Percentiles rank a stretch among this genome's conserved stretches.
phyloP scores from a whole-genome alignment of 2,888 invertebrate species.

The Phalera bucephala region DNA sequence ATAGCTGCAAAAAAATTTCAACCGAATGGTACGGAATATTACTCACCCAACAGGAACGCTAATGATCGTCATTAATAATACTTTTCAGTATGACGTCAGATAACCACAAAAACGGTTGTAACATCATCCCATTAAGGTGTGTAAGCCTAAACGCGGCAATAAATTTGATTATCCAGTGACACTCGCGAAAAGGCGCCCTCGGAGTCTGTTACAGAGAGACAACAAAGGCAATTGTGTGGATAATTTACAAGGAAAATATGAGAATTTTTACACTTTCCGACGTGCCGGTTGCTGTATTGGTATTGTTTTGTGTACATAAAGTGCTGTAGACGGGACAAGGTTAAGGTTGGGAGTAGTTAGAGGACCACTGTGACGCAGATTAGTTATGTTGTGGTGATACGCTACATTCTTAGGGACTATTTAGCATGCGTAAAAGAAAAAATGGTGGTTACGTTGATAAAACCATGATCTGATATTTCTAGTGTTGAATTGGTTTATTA shows the following conservation, averaged over 20 bases:
- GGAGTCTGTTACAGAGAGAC: neutral
- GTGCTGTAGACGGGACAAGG: no score
- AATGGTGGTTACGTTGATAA: no score
- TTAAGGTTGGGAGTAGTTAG: no score
- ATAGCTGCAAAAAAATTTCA: no score
- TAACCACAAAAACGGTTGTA: neutral
- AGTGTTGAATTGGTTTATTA: no score
- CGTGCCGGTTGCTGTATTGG: neutral
- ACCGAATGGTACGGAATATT: no score
- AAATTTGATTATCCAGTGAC: neutral
- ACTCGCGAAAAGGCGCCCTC: neutral
- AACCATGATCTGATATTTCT: no score
- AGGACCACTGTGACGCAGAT: no score
- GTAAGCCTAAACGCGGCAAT: neutral
- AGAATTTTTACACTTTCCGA: neutral
- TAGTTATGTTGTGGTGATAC: no score
- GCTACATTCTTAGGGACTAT: no score
- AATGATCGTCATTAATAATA: neutral
- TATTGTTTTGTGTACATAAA: neutral
- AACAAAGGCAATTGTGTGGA: neutral
- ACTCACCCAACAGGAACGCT: no score
- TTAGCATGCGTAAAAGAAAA: no score
- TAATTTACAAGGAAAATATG: neutral
- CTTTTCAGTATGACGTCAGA: neutral
- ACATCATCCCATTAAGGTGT: neutral